A percentile compares a stretch with the other conserved stretches of the same genome.
Conservation (phyloP, 2,888 invertebrate species). For the Xestia rhomboidea region DNA sequence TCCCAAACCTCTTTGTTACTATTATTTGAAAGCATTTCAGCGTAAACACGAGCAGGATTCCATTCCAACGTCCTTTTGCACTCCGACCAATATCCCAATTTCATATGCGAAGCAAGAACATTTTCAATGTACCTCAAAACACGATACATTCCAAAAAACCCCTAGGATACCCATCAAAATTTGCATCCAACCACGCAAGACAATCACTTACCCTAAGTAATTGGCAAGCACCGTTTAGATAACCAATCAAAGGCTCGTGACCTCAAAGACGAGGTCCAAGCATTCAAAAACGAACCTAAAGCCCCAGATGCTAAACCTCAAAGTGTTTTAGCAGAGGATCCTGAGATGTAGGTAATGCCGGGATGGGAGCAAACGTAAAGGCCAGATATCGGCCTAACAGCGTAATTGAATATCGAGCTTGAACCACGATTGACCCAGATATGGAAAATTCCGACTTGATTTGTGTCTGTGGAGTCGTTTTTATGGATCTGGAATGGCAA, state of each 20-base stretch:
- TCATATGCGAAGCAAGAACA: constrained; percentile 32
- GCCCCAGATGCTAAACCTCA: constrained; percentile 47
- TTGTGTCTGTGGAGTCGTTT: constrained; percentile 63
- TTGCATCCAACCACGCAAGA: constrained; percentile 77
- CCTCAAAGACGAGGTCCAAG: constrained; percentile 69
- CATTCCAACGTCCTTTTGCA: constrained; percentile 46
- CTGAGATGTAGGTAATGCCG: constrained; percentile 80
- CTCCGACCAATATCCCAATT: constrained; percentile 39
- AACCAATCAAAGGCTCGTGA: constrained; percentile 85
- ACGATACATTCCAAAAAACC: constrained; percentile 61
- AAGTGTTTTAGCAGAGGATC: constrained; percentile 54
- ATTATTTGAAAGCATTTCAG: constrained; percentile 60
- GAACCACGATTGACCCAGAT: constrained; percentile 72
- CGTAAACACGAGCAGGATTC: constrained; percentile 45
- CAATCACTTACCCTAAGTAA: constrained; percentile 89
- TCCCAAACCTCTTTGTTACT: constrained; percentile 29
- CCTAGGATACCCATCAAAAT: constrained; percentile 66
- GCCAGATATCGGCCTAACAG: constrained; percentile 80
- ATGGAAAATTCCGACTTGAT: constrained; percentile 72
- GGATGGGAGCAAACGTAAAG: constrained; percentile 80
- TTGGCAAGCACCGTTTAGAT: constrained; percentile 85
- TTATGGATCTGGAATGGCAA: constrained; percentile 51
- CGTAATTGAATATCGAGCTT: constrained; percentile 86
- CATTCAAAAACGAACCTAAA: constrained; percentile 67
- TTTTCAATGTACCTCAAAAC: constrained; percentile 46